These are phyloP conservation scores for Craseonycteris thonglongyai DNA, from an alignment of 2,113 vertebrate species.

Conservation along the genomic window DNA sequence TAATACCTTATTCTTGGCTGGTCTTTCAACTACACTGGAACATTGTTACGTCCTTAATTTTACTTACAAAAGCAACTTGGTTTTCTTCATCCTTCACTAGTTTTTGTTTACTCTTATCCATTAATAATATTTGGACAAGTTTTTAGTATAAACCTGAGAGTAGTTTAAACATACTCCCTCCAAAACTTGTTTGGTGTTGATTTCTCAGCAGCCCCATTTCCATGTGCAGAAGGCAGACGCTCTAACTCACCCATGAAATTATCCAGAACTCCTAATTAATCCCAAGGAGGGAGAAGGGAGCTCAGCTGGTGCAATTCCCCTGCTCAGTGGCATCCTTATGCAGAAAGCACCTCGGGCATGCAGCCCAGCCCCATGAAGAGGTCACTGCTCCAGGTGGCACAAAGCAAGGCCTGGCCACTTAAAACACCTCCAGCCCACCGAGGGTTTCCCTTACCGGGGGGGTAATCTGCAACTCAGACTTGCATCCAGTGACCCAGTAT, in stretches of 20 bases:
- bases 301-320: too few relatives aligned
- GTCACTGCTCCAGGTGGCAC: not conserved
- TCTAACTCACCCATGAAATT: not conserved
- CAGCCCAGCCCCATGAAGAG: not conserved
- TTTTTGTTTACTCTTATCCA: not conserved
- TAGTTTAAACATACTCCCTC: not conserved
- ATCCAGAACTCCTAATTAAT: not conserved
- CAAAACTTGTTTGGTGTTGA: not conserved
- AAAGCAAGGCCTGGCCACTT: not conserved
- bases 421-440: not conserved
- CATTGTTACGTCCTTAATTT: not conserved
- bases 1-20: not conserved
- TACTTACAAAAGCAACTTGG: not conserved
- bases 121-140: not conserved
- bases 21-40: not conserved
- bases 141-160: not conserved
- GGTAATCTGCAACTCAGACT: not conserved
- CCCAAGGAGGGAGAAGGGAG: not conserved
- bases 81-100: not conserved
- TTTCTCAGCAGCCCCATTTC: not conserved
- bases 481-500: not conserved
- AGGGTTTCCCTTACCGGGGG: not conserved
- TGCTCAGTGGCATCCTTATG: accelerated
- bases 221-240: not conserved
- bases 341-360: not conserved